Conservation (phyloP, 2,888 invertebrate species). For the Serripes groenlandicus region DNA sequence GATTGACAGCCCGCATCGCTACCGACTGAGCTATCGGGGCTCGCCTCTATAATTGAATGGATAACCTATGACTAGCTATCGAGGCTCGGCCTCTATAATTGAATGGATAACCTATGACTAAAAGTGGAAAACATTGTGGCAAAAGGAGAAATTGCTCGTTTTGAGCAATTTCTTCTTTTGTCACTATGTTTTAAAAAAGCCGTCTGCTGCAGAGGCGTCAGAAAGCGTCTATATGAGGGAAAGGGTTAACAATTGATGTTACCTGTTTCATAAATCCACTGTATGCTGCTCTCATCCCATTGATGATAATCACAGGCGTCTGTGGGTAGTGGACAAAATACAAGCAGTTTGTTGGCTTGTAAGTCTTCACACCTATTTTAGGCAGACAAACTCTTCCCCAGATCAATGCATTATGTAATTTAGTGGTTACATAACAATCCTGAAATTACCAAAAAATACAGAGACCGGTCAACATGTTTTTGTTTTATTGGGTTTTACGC, state of each 20-base stretch:
- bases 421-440: conserved; percentile 44
- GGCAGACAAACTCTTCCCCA: conserved; percentile 61
- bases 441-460: background rate
- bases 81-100: too few relatives aligned
- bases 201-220: background rate
- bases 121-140: background rate
- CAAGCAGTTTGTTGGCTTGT: conserved; percentile 46
- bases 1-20: too few relatives aligned
- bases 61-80: too few relatives aligned
- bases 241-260: background rate
- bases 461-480: too few relatives aligned
- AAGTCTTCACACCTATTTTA: conserved; percentile 11
- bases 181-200: background rate
- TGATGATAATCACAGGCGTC: conserved; percentile 57
- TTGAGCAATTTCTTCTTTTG: background rate
- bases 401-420: conserved; percentile 53
- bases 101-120: too few relatives aligned
- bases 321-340: conserved; percentile 65
- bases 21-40: too few relatives aligned
- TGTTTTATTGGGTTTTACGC: too few relatives aligned
- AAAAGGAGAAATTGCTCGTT: background rate
- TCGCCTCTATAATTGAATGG: too few relatives aligned
- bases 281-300: conserved; percentile 53
- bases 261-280: conserved; percentile 55
- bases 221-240: background rate